Evolutionary conservation across 2,113 vertebrate genomes (phyloP), one percentile per base, ranked within the genome.

Genomic region (Trogon surrucura): DNA sequence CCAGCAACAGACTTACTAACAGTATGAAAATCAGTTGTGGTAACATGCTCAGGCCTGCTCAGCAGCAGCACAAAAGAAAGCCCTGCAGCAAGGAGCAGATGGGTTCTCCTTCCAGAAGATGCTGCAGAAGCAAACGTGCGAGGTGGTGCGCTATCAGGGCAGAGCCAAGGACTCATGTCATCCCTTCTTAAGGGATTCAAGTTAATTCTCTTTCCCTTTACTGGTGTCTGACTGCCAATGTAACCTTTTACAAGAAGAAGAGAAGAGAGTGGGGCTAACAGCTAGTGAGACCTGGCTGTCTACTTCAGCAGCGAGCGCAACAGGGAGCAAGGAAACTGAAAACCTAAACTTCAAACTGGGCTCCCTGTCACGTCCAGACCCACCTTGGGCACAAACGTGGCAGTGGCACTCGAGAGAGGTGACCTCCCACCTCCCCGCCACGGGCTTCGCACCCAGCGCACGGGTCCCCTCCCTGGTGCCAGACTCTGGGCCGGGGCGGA

Each of bases 101-200:
- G 1, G 18, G 4, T 11, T n/a, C 71, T 80, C 47, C 65, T 66
- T 36, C 8, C 1, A 20, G 27, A 75, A 45, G 23, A 41, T 5
- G n/a, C 29, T 71, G 38, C 73, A 92, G 70, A 64, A 89, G 71
- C 62, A 85, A 16, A 5, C 36, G 34, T 34, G 11, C 6, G 27
- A 50, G 27, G 47, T 62, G 48, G 8, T 41, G 45, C 44, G 50
- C 19, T 71, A 70, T 0, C 56, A 54, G 30, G 5, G 36, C 9
- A 20, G 51, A 50, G 18, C 0, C 56, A 54, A 47, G 58, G 67
- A 38, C 22, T 38, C 26, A 30, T 9, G 11, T 0, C 2, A 69
- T 41, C 10, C 22, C 58, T 45, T 83, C 17, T 25, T 2, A 82
- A 79, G 26, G 62, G 50, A 50, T 69, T 47, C 48, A 23, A 77